Evolutionary conservation across 2,797 vertebrate species (phyloP).

Genomic region (Scomberomorus guttatus): DNA sequence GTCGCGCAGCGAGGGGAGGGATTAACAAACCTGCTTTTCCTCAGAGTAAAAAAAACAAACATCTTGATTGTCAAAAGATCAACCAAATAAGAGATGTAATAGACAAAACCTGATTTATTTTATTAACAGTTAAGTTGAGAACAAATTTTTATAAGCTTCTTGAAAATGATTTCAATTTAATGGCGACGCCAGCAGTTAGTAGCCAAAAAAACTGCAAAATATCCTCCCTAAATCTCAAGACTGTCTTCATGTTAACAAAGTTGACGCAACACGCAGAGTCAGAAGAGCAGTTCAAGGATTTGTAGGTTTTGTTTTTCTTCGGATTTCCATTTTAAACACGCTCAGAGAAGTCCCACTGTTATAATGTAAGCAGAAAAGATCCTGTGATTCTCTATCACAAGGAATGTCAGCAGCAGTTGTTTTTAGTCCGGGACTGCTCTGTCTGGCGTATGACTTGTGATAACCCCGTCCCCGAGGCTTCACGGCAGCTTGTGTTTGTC

Average conservation of each 20-base stretch:
- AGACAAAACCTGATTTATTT: background rate
- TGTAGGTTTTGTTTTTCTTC: background rate
- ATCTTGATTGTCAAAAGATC: slow-evolving; percentile 3
- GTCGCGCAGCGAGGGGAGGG: background rate
- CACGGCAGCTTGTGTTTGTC: slow-evolving; percentile 61
- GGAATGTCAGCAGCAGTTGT: slow-evolving; percentile 49
- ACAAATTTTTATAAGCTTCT: background rate
- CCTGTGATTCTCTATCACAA: slow-evolving; percentile 35
- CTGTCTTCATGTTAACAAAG: background rate
- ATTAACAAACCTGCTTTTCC: slow-evolving; percentile 1
- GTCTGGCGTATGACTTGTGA: slow-evolving; percentile 39
- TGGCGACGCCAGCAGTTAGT: slow-evolving; percentile 4
- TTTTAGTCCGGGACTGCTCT: slow-evolving; percentile 39
- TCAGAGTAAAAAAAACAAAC: slow-evolving; percentile 12
- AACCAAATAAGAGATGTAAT: background rate
- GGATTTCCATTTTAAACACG: background rate
- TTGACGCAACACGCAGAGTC: background rate
- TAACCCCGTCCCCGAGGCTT: slow-evolving; percentile 48
- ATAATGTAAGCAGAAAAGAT: slow-evolving; percentile 1
- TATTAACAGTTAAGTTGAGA: slow-evolving; percentile 14
- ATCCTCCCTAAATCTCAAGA: slow-evolving; percentile 19
- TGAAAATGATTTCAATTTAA: slow-evolving; percentile 8
- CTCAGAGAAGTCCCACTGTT: background rate
- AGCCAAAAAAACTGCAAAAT: slow-evolving; percentile 15
- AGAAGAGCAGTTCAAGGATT: background rate